Base-by-base conservation (phyloP, 2,113 vertebrate genomes). In the Aspidoscelis tigris region DNA sequence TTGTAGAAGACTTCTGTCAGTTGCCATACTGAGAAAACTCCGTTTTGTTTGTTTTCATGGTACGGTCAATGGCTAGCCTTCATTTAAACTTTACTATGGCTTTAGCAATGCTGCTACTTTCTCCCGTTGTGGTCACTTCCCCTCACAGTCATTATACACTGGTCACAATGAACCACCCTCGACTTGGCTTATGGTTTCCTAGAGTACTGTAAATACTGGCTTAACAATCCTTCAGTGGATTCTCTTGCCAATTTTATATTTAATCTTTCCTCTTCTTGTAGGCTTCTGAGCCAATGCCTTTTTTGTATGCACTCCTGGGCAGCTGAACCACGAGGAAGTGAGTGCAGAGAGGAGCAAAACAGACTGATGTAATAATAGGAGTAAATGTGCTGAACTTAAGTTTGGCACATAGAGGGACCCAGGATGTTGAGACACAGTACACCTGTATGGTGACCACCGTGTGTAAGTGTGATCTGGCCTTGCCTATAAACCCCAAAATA, bases 181-280 rank as follows among this genome's bases (percentile, higher is more conserved):
- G 90, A 84, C 86, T 92, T 89, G 70, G 83, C 65, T 80, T 86
- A 83, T 77, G 76, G 70, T 81, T 66, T 80, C 92, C 81, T 91
- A 87, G 84, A 90, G 72, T 84, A 82, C 81, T 47, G 33, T 84
- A 77, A 81, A 76, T 44, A 80, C 69, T 24, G 47, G 78, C 83
- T 68, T 89, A 86, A 81, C 70, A 87, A 65, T 83, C 73, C 65
- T 88, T 33, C 24, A 84, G 85, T 58, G 47, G 53, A 72, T 79
- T 75, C 47, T 44, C 72, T 70, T 55, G 87, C 83, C 90, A 91
- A 74, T 84, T 86, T 84, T 91, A 85, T 78, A 88, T 89, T 88
- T 90, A 92, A 90, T 94, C 78, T 82, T 92, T 95, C 89, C 93
- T 91, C 90, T 79, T 44, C 61, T 81, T 87, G 10, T 58, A 84